phyloP scores from a whole-genome alignment of 1,140 invertebrate species.

The Drosophila repletoides region DNA sequence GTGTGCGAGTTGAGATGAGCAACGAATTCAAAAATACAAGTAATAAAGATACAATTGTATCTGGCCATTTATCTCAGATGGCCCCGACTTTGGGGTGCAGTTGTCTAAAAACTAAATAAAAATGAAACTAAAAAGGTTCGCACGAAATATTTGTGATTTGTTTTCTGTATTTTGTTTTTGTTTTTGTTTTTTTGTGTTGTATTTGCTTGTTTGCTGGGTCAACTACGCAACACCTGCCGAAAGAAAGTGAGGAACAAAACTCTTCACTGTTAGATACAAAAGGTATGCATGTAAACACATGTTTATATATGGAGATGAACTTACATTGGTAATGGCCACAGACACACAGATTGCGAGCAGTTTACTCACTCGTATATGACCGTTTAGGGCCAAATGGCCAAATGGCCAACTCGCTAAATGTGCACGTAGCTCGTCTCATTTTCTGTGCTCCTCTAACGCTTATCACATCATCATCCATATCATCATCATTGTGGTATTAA shows the following conservation, averaged over 20 bases:
- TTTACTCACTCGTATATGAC: constrained; percentile 34
- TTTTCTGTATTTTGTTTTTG: too few relatives aligned
- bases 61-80: constrained; percentile 59
- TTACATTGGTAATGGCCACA: background rate
- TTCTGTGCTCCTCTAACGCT: constrained; percentile 25
- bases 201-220: constrained; percentile 43
- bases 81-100: constrained; percentile 28
- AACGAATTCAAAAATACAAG: too few relatives aligned
- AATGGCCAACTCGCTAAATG: background rate
- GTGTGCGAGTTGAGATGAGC: constrained; percentile 30
- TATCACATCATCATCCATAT: constrained; percentile 29
- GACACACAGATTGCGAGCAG: too few relatives aligned
- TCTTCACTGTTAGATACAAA: constrained; percentile 19
- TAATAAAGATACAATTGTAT: constrained; percentile 74
- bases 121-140: constrained; percentile 38
- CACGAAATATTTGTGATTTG: constrained; percentile 60
- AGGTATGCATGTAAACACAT: background rate
- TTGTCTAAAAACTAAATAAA: constrained; percentile 27
- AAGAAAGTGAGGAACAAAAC: constrained; percentile 42
- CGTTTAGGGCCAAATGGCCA: constrained; percentile 71
- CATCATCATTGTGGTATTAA: too few relatives aligned
- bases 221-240: constrained; percentile 29
- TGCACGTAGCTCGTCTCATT: constrained; percentile 31
- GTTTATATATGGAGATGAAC: background rate
- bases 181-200: background rate